These are phyloP conservation scores for Poecilia picta DNA, from an alignment of 2,797 vertebrate genomes.

Conservation along the genomic window DNA sequence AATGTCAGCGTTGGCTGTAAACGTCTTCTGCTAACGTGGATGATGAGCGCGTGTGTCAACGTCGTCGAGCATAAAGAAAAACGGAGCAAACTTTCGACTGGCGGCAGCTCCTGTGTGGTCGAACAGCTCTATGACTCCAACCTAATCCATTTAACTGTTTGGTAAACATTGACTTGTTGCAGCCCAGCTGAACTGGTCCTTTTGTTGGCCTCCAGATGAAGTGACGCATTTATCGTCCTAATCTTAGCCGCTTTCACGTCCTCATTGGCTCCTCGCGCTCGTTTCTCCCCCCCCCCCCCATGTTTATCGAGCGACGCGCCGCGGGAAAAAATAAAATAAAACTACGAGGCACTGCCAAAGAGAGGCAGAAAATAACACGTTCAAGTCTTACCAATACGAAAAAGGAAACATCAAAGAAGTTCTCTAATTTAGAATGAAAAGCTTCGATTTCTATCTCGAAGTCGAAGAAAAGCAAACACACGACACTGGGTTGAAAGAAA, in stretches of 20 bases:
- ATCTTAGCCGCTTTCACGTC: slow-evolving; percentile 48
- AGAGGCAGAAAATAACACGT: not conserved
- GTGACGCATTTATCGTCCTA: slow-evolving; percentile 51
- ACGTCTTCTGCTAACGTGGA: not conserved
- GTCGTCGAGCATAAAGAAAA: not conserved
- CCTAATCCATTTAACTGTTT: slow-evolving; percentile 16
- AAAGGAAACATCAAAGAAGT: slow-evolving; percentile 4
- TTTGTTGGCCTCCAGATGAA: slow-evolving; percentile 36
- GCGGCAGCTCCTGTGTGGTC: not conserved
- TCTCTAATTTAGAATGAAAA: slow-evolving; percentile 4
- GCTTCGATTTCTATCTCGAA: not conserved
- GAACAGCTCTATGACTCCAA: slow-evolving; percentile 5
- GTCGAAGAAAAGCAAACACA: not conserved
- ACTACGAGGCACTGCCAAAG: not conserved
- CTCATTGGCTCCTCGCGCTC: slow-evolving; percentile 37
- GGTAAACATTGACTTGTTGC: slow-evolving; percentile 4
- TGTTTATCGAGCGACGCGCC: not conserved
- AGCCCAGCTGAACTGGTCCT: slow-evolving; percentile 13
- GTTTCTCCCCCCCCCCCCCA: not conserved
- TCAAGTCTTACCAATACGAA: not conserved
- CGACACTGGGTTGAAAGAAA: not conserved
- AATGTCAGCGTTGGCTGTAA: not conserved
- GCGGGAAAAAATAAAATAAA: not conserved
- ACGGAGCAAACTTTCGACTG: not conserved
- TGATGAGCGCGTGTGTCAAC: not conserved